A percentile compares a stretch with the other conserved stretches of the same genome.
Evolutionary conservation across 1,140 invertebrate species (phyloP).

Genomic region (Sweltsa coloradensis): DNA sequence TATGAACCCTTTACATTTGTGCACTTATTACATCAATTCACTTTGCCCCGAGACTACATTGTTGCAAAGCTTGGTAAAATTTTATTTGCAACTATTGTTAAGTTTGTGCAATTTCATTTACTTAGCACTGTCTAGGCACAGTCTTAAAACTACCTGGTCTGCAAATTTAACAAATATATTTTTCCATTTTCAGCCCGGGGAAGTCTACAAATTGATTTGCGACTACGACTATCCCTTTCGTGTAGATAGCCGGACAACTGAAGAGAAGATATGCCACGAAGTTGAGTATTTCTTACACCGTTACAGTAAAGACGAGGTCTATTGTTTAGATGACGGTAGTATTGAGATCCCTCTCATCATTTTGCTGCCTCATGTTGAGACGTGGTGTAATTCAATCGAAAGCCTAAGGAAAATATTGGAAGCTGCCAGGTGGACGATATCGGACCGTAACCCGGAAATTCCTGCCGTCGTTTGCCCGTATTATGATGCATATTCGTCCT

Average conservation of each 20-base stretch:
- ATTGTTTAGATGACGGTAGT: constrained; percentile 21
- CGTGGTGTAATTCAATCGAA: constrained; percentile 22
- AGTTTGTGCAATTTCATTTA: too few species aligned
- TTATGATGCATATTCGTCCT: too few species aligned
- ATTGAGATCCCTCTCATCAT: constrained; percentile 33
- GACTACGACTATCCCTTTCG: constrained; percentile 27
- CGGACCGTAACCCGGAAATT: constrained; percentile 5
- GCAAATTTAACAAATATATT: too few species aligned
- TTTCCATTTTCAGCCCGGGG: too few species aligned
- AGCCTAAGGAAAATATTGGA: constrained; percentile 24
- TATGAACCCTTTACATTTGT: too few species aligned
- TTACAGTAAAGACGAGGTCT: constrained; percentile 16
- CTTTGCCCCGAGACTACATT: too few species aligned
- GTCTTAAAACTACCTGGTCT: too few species aligned
- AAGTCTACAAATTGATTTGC: constrained; percentile 25
- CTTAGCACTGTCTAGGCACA: too few species aligned
- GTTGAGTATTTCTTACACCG: constrained; percentile 31
- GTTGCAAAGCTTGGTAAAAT: too few species aligned
- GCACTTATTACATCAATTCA: too few species aligned
- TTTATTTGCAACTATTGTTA: too few species aligned
- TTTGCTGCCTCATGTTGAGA: constrained; percentile 24
- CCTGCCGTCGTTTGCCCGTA: background rate
- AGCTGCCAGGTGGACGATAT: constrained; percentile 19
- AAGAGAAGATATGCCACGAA: constrained; percentile 32
- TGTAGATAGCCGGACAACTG: constrained; percentile 29